Evolutionary conservation across 1,140 invertebrate genomes (phyloP).

Genomic region (Eurosta solidaginis): DNA sequence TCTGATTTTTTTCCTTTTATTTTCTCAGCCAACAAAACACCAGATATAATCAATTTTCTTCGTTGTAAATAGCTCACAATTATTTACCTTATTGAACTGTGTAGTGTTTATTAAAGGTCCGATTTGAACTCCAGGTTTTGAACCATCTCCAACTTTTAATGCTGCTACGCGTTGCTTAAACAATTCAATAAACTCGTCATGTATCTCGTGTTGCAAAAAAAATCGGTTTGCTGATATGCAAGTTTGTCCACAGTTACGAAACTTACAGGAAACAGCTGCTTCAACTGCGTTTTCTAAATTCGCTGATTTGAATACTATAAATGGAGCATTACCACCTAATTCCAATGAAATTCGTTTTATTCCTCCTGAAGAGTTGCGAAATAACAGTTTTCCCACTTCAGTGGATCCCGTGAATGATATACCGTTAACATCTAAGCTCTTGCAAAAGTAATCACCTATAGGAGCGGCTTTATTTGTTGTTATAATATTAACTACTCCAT

Average conservation of each 20-base stretch:
- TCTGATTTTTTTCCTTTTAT: too few relatives aligned
- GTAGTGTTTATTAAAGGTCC: constrained; percentile 91
- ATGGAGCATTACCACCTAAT: constrained; percentile 97
- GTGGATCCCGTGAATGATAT: constrained; percentile 97
- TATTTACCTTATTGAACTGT: constrained; percentile 80
- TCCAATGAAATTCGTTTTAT: constrained; percentile 92
- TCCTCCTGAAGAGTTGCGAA: constrained; percentile 80
- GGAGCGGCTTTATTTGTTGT: constrained; percentile 77
- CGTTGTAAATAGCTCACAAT: too few relatives aligned
- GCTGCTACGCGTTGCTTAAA: constrained; percentile 71
- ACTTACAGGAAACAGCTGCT: constrained; percentile 90
- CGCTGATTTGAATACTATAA: constrained; percentile 94
- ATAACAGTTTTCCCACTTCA: constrained; percentile 85
- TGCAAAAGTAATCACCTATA: constrained; percentile 87
- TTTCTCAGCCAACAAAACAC: too few relatives aligned
- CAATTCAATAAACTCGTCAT: constrained; percentile 81
- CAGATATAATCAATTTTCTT: too few relatives aligned
- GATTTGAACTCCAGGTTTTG: constrained; percentile 71
- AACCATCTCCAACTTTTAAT: constrained; percentile 84
- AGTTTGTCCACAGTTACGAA: constrained; percentile 95
- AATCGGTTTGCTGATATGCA: constrained; percentile 96
- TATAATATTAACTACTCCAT: constrained; percentile 89
- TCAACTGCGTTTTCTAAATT: constrained; percentile 87
- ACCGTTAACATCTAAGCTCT: constrained; percentile 80
- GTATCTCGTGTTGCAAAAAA: constrained; percentile 84